Conservation (phyloP, 1,140 invertebrate genomes). For the Calliphora vicina region DNA sequence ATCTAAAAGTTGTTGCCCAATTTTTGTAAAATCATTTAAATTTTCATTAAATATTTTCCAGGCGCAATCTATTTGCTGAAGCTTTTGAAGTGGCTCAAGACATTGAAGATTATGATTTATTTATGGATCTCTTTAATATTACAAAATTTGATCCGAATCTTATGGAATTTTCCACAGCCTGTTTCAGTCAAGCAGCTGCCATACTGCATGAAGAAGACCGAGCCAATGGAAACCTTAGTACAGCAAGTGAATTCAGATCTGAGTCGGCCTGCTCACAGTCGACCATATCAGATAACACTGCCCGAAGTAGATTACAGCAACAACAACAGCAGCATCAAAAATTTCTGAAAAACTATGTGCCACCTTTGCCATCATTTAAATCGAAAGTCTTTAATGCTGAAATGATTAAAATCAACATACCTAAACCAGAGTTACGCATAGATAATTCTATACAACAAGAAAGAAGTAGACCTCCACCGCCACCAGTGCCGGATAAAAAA, state of each 20-base stretch:
- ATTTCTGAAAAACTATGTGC: conserved; percentile 61
- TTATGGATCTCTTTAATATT: conserved; percentile 85
- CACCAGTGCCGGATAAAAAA: conserved; percentile 46
- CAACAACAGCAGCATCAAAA: conserved; percentile 52
- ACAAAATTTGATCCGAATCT: conserved; percentile 73
- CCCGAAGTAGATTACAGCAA: conserved; percentile 36
- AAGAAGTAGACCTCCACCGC: conserved; percentile 40
- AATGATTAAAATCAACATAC: conserved; percentile 62
- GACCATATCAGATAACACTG: conserved; percentile 65
- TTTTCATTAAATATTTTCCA: too few species aligned
- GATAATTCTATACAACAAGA: conserved; percentile 33
- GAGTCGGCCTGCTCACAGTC: conserved; percentile 62
- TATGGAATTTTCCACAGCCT: conserved; percentile 75
- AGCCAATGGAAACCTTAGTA: conserved; percentile 67
- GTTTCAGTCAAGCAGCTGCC: conserved; percentile 76
- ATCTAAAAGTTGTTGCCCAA: too few species aligned
- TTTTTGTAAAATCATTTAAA: too few species aligned
- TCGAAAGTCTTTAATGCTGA: conserved; percentile 59
- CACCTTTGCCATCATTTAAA: conserved; percentile 59
- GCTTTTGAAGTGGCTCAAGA: conserved; percentile 87
- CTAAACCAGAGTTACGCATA: conserved; percentile 55
- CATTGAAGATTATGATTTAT: conserved; percentile 81
- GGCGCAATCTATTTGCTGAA: conserved; percentile 82
- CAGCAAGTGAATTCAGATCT: conserved; percentile 65
- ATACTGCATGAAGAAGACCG: conserved; percentile 64